Conservation (phyloP, 2,797 vertebrate genomes). For the Notamacropus eugenii region DNA sequence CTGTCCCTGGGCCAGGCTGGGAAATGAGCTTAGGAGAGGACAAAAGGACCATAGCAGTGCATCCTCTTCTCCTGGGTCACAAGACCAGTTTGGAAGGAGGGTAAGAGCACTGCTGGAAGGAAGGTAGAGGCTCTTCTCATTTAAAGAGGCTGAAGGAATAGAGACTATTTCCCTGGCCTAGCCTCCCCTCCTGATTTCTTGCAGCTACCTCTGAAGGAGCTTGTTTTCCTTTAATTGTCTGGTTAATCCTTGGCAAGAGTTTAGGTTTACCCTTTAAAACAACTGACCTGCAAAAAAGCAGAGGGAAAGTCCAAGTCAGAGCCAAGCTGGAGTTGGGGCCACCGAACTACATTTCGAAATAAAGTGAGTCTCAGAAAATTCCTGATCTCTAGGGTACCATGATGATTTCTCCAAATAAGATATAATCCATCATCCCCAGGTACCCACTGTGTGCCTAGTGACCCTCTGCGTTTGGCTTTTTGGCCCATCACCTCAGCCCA, state of each 20-base stretch:
- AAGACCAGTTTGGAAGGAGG: conserved; percentile 51
- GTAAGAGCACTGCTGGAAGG: neutral
- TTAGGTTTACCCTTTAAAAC: conserved; percentile 77
- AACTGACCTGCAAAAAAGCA: conserved; percentile 73
- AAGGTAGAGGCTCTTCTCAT: neutral
- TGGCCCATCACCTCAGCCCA: neutral
- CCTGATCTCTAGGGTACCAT: neutral
- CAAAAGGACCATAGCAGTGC: neutral
- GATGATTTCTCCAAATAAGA: conserved; percentile 67
- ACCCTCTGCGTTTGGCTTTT: neutral
- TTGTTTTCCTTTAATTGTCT: conserved; percentile 79
- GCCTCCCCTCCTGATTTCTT: conserved; percentile 34
- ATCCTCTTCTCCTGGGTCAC: neutral
- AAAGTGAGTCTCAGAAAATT: conserved; percentile 36
- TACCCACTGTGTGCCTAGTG: neutral
- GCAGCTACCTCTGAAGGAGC: conserved; percentile 76
- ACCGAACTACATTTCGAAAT: neutral
- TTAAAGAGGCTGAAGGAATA: neutral
- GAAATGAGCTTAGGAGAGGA: conserved; percentile 41
- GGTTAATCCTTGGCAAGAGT: conserved; percentile 75
- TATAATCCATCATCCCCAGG: neutral
- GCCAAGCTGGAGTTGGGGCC: neutral
- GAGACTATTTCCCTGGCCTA: conserved; percentile 46
- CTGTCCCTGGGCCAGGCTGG: conserved; percentile 10
- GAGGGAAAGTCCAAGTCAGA: conserved; percentile 10